Evolutionary conservation across 2,888 invertebrate genomes (phyloP), one percentile per base, ranked within the genome.

Genomic region (Helobdella robusta): DNA sequence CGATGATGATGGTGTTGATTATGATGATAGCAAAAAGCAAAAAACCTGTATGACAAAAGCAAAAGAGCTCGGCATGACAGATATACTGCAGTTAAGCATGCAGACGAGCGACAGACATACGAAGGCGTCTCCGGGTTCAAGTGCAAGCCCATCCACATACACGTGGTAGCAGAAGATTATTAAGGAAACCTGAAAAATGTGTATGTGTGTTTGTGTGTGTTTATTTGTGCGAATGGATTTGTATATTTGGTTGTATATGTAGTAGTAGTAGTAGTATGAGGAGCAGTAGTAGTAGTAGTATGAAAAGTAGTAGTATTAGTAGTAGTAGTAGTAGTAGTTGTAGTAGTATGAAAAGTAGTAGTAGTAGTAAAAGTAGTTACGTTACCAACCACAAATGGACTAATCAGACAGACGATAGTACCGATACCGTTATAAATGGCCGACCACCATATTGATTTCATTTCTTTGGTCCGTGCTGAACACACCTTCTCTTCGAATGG

Each of bases 31-130:
- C 15, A 52, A 52, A 18, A 52, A 6, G 28, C 59, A 32, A n/a
- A n/a, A n/a, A 15, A 67, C 69, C 66, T 69, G 69, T 35, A 56
- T 59, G 46, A 64, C 44, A 35, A 60, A 63, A 8, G 66, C 48
- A 23, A 69, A 62, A 0, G 64, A 66, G 18, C 65, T 23, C 11
- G 69, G 68, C 28, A 69, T 50, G 23, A 68, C 32, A 0, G 68
- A 68, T 1, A 68, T 48, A 8, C 65, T 61, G 44, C 46, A 90
- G 81, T 93, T 86, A 76, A 97, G 86, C 75, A 94, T 91, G 84
- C 95, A 94, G 86, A 97, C 92, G 80, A 95, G 86, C 79, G 94
- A 89, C 77, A 95, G 84, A 75, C 94, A 89, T 76, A 94, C 93
- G 83, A 95, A 95, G 77, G 93, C 94, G 80, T 86, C 89, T 81